Conservation (phyloP, 2,797 vertebrate genomes). For the Eremophila alpestris region DNA sequence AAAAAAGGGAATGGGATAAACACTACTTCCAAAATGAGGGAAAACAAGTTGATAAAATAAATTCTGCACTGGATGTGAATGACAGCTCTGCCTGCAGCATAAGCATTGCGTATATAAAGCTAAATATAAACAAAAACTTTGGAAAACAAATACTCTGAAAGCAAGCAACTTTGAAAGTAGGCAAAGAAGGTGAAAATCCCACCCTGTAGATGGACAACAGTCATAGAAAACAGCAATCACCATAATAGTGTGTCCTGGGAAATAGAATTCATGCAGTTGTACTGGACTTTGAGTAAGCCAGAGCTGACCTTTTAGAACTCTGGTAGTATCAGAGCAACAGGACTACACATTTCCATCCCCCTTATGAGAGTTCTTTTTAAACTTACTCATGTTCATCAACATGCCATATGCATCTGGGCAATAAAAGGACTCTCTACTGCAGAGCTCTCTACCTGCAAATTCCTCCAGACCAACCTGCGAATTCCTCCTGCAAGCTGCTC, state of each 20-base stretch:
- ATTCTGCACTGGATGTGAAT: neutral
- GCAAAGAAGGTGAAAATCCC: neutral
- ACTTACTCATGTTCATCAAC: neutral
- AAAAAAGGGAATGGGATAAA: neutral
- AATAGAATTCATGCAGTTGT: neutral
- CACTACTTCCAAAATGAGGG: neutral
- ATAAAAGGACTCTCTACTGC: neutral
- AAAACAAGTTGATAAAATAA: neutral
- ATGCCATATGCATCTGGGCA: neutral
- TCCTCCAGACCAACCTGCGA: neutral
- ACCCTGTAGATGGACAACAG: neutral
- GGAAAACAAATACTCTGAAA: conserved; percentile 1
- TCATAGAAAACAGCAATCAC: neutral
- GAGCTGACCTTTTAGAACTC: neutral
- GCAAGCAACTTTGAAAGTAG: neutral
- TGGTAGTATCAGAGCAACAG: neutral
- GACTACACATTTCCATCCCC: neutral
- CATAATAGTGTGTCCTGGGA: neutral
- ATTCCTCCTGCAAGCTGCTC: neutral
- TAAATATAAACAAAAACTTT: neutral
- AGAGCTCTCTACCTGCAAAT: neutral
- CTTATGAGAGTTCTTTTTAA: neutral
- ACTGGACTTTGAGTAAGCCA: neutral
- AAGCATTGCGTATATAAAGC: neutral
- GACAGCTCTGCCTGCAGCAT: neutral